These are phyloP conservation scores for Apamea monoglypha DNA, from an alignment of 2,888 invertebrate genomes.

Conservation along the genomic window DNA sequence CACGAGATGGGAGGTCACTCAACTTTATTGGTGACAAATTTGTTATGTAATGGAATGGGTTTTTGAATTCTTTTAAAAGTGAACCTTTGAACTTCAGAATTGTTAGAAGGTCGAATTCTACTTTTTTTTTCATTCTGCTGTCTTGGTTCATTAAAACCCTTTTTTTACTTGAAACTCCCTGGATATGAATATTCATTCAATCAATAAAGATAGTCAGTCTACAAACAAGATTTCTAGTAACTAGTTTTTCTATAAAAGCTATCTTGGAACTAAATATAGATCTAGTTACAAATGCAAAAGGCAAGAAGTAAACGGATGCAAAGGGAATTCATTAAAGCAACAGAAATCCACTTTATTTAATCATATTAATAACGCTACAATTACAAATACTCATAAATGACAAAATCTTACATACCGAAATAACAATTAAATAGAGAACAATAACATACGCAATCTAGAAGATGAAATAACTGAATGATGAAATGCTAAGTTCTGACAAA, in stretches of 20 bases:
- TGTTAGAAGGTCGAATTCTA: background rate
- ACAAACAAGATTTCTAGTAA: constrained; percentile 15
- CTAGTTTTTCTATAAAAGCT: constrained; percentile 27
- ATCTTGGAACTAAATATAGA: constrained; percentile 33
- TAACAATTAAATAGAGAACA: constrained; percentile 27
- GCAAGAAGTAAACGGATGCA: background rate
- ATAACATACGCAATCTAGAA: too few relatives aligned
- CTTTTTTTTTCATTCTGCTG: background rate
- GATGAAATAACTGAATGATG: background rate
- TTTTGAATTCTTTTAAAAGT: constrained; percentile 23
- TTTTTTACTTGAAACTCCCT: background rate
- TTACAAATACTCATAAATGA: background rate
- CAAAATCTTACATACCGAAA: background rate
- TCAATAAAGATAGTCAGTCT: background rate
- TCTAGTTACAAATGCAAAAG: background rate
- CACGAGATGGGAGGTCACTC: constrained; percentile 71
- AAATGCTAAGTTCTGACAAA: constrained; percentile 2
- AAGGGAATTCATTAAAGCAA: background rate
- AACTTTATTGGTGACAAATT: constrained; percentile 72
- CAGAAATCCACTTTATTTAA: background rate
- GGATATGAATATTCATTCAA: constrained; percentile 17
- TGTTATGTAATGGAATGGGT: constrained; percentile 61
- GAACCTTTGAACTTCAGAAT: constrained; percentile 27
- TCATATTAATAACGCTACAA: background rate
- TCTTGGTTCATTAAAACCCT: background rate